Conservation (phyloP, 2,888 invertebrate genomes). For the Macroteleia sp. region DNA sequence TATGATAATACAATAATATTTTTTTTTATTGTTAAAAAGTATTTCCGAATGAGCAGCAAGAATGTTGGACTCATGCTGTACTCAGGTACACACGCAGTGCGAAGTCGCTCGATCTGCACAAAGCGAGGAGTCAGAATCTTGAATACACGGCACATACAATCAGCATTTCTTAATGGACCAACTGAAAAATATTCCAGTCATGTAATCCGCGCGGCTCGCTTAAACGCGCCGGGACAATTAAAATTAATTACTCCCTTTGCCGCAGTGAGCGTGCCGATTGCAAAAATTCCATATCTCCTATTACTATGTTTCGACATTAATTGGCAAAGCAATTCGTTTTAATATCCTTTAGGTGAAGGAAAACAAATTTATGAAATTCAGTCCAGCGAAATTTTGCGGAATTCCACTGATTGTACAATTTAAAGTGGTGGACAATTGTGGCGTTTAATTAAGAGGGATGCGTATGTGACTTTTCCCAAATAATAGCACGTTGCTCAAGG, state of each 20-base stretch:
- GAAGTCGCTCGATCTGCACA: slow-evolving; percentile 74
- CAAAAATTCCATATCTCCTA: no score
- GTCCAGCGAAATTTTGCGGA: neutral
- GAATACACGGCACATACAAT: slow-evolving; percentile 74
- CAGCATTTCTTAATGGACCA: slow-evolving; percentile 75
- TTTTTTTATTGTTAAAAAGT: slow-evolving; percentile 35
- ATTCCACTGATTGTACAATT: slow-evolving; percentile 1
- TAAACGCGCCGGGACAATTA: slow-evolving; percentile 75
- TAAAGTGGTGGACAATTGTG: slow-evolving; percentile 25
- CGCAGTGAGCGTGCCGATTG: slow-evolving; percentile 48
- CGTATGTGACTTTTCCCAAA: slow-evolving; percentile 34
- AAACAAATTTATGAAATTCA: slow-evolving; percentile 30
- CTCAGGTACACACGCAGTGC: slow-evolving; percentile 67
- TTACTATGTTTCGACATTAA: slow-evolving; percentile 54
- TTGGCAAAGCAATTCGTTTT: slow-evolving; percentile 44
- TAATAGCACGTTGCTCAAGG: no score
- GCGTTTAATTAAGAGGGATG: slow-evolving; percentile 65
- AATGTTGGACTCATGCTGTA: slow-evolving; percentile 32
- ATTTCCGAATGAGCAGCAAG: slow-evolving; percentile 39
- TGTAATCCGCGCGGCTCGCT: slow-evolving; percentile 74
- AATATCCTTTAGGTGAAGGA: slow-evolving; percentile 2
- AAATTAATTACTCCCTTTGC: slow-evolving; percentile 77
- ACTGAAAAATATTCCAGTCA: slow-evolving; percentile 76
- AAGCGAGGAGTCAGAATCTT: slow-evolving; percentile 66
- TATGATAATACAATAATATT: no score